Conservation (phyloP, 2,797 vertebrate genomes). For the Rallus crepitans region DNA sequence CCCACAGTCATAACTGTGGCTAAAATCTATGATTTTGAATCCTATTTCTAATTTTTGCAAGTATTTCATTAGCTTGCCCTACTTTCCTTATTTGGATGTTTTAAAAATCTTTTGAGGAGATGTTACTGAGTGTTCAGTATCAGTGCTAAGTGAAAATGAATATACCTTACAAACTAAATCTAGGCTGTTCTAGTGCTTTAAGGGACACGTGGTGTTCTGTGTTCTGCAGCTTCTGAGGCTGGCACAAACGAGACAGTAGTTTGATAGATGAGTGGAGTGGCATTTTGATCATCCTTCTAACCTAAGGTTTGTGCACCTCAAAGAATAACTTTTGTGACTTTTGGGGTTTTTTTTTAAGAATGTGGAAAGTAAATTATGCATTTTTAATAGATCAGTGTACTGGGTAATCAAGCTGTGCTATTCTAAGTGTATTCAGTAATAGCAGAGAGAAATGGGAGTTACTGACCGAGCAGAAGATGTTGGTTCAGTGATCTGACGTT, state of each 20-base stretch:
- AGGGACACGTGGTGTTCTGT: background rate
- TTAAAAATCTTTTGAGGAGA: conserved; percentile 52
- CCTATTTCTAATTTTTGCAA: conserved; percentile 34
- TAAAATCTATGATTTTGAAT: conserved; percentile 32
- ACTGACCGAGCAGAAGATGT: conserved; percentile 87
- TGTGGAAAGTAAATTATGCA: fast-evolving
- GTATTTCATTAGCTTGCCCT: conserved; percentile 63
- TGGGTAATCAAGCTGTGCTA: background rate
- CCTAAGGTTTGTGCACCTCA: background rate
- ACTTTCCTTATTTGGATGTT: conserved; percentile 44
- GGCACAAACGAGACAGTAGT: background rate
- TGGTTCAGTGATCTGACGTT: conserved; percentile 93
- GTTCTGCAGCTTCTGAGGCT: background rate
- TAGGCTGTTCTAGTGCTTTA: conserved; percentile 5
- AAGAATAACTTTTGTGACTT: background rate
- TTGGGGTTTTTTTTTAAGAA: background rate
- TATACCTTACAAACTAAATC: conserved; percentile 49
- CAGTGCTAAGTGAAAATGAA: conserved; percentile 41
- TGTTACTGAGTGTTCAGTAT: conserved; percentile 11
- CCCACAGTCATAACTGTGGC: background rate
- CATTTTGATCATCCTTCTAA: background rate
- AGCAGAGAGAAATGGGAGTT: background rate
- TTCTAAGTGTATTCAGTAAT: background rate
- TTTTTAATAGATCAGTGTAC: background rate
- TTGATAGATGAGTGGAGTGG: background rate